These are phyloP conservation scores for Charaxes varanes DNA, from an alignment of 1,140 invertebrate genomes.

Conservation along the genomic window DNA sequence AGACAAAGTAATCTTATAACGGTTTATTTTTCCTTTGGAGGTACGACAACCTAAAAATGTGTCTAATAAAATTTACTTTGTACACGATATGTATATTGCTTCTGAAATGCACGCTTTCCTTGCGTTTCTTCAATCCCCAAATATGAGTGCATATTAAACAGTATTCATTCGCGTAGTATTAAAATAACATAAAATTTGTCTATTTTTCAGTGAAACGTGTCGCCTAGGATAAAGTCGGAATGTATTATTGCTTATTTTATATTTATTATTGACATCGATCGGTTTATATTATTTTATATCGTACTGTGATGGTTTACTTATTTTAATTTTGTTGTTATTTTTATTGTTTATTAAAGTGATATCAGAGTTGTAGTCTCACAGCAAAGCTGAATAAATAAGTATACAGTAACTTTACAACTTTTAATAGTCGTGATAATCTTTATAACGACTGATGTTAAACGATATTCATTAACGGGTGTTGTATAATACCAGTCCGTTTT, in stretches of 20 bases:
- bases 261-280: slow-evolving; percentile 16
- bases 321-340: slow-evolving; percentile 42
- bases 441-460: background rate
- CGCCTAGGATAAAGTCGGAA: slow-evolving; percentile 1
- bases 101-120: too few species aligned
- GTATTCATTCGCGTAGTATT: slow-evolving; percentile 8
- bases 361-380: slow-evolving; percentile 18
- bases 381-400: slow-evolving; percentile 23
- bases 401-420: slow-evolving; percentile 8
- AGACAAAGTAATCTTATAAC: too few species aligned
- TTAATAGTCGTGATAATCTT: background rate
- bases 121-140: too few species aligned
- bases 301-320: slow-evolving; percentile 43
- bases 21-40: too few species aligned
- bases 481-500: too few species aligned
- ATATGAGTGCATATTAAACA: slow-evolving; percentile 3
- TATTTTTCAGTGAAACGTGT: slow-evolving; percentile 6
- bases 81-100: too few species aligned
- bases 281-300: slow-evolving; percentile 23
- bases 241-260: slow-evolving; percentile 13
- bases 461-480: background rate
- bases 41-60: too few species aligned
- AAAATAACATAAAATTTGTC: slow-evolving; percentile 1
- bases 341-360: slow-evolving; percentile 27
- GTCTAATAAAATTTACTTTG: too few species aligned